Percentiles rank a stretch among this genome's conserved stretches.
Evolutionary conservation across 2,888 invertebrate species (phyloP).

Genomic region (Criorhina ranunculi): DNA sequence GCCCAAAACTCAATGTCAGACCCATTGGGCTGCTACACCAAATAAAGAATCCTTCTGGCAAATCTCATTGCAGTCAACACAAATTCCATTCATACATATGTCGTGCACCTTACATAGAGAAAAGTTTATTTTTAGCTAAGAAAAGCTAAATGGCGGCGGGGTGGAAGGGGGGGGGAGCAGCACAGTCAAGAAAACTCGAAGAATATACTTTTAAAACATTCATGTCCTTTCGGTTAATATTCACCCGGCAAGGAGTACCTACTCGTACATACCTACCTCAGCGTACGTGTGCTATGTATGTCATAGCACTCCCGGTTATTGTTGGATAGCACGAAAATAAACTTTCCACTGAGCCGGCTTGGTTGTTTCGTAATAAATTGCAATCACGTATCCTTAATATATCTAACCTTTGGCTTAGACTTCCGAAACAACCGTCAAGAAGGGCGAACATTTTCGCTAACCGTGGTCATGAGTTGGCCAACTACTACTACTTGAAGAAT

Average conservation of each 20-base stretch:
- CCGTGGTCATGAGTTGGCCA: conserved; percentile 60
- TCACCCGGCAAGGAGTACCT: conserved; percentile 17
- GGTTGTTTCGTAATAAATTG: conserved; percentile 71
- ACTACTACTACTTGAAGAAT: conserved; percentile 27
- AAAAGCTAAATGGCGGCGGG: background rate
- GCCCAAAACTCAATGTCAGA: conserved; percentile 49
- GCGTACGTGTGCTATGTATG: conserved; percentile 40
- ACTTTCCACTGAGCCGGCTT: conserved; percentile 40
- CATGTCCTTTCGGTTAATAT: conserved; percentile 59
- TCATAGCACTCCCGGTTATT: conserved; percentile 57
- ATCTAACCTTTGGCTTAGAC: conserved; percentile 73
- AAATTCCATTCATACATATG: conserved; percentile 40
- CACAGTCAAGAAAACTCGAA: background rate
- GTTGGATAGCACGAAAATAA: conserved; percentile 67
- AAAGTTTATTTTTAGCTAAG: conserved; percentile 39
- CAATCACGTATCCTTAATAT: conserved; percentile 75
- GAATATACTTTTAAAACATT: conserved; percentile 53
- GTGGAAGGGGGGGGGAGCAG: no score
- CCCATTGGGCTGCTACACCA: conserved; percentile 28
- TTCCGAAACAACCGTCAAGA: conserved; percentile 54
- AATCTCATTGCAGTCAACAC: conserved; percentile 47
- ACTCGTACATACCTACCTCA: no score
- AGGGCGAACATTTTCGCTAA: conserved; percentile 37
- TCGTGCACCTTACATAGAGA: conserved; percentile 34
- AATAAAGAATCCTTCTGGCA: conserved; percentile 43